These are phyloP conservation scores for Platyscapa corneri DNA, from an alignment of 1,140 invertebrate species.

Conservation along the genomic window DNA sequence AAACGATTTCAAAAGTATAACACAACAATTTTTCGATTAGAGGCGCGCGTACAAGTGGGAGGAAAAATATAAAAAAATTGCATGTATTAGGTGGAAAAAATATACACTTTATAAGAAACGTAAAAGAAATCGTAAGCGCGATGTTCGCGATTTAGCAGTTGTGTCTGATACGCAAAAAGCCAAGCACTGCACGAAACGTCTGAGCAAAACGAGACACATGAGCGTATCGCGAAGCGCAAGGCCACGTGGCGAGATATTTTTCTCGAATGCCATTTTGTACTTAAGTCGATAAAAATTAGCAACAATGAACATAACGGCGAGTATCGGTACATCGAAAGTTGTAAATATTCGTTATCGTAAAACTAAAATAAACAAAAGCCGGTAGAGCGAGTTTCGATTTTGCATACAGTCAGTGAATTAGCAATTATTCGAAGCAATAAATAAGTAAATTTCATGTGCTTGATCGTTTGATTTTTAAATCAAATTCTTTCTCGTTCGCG, in stretches of 20 bases:
- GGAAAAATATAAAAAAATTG: not conserved
- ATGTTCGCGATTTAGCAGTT: not conserved
- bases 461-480: not conserved
- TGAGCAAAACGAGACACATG: not conserved
- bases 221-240: conserved; percentile 3
- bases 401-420: too few relatives aligned
- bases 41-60: not conserved
- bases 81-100: not conserved
- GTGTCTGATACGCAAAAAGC: conserved; percentile 8
- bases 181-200: not conserved
- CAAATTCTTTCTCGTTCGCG: not conserved
- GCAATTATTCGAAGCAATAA: not conserved
- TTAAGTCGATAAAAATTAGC: not conserved
- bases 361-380: not conserved
- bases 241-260: conserved; percentile 9
- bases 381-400: not conserved
- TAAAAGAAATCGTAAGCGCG: not conserved
- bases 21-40: not conserved
- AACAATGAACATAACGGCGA: not conserved
- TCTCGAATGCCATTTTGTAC: not conserved
- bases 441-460: not conserved
- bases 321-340: not conserved
- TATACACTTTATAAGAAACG: not conserved
- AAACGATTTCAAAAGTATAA: not conserved
- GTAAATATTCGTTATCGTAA: not conserved